A percentile compares a stretch with the other conserved stretches of the same genome.
These are phyloP conservation scores for Varanus komodoensis DNA, from an alignment of 2,113 vertebrate genomes.

Conservation along the genomic window DNA sequence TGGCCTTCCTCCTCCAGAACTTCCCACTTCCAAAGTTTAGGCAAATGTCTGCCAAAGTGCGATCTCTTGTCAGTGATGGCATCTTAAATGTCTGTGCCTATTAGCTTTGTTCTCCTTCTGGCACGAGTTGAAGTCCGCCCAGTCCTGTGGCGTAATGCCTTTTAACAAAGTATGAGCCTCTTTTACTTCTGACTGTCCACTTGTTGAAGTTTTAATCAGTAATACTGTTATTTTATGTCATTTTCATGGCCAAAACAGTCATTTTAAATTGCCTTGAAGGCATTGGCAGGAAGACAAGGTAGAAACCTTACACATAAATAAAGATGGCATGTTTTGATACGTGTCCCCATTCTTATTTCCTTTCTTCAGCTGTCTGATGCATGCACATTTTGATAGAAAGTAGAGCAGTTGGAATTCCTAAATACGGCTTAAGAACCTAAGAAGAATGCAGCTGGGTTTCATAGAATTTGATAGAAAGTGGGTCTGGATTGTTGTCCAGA, in stretches of 20 bases:
- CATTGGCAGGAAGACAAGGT: neutral
- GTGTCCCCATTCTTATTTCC: accelerated
- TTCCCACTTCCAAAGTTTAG: too few relatives aligned
- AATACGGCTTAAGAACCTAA: neutral
- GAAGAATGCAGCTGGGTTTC: neutral
- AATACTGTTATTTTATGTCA: neutral
- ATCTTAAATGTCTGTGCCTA: neutral
- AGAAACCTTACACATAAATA: neutral
- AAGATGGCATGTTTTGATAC: neutral
- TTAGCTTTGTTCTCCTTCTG: neutral
- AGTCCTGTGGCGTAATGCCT: neutral
- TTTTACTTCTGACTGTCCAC: neutral
- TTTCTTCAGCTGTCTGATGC: neutral
- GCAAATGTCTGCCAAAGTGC: accelerated
- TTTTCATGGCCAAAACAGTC: neutral
- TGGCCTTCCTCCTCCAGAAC: neutral
- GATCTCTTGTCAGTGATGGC: neutral
- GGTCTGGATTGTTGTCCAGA: neutral
- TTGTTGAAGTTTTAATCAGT: neutral
- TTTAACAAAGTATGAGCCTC: neutral
- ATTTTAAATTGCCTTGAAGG: neutral
- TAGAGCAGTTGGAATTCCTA: neutral
- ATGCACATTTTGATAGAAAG: slow-evolving; percentile 14
- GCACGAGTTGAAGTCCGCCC: neutral
- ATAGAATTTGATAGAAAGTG: neutral